These are phyloP conservation scores for Orestias chungarensis DNA, from an alignment of 2,797 vertebrate genomes.

Conservation along the genomic window DNA sequence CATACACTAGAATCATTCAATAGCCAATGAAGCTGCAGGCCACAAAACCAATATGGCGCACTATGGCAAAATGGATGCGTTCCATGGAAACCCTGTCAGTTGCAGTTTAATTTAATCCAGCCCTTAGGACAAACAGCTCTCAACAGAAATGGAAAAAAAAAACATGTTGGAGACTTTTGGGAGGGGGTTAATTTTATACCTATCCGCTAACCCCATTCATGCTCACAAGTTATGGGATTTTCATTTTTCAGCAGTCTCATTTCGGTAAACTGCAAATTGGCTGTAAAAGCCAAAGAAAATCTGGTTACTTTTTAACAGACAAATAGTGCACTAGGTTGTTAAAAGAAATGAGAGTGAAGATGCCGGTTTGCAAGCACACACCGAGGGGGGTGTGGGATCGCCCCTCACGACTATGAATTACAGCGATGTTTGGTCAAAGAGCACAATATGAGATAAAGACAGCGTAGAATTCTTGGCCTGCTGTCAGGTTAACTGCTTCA, in stretches of 20 bases:
- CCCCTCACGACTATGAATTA: constrained; percentile 17
- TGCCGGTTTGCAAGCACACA: constrained; percentile 33
- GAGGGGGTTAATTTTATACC: constrained; percentile 68
- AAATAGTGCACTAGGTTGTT: constrained; percentile 42
- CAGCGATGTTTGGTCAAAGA: constrained; percentile 5
- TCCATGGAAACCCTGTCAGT: constrained; percentile 73
- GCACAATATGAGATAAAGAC: constrained; percentile 60
- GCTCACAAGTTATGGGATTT: constrained; percentile 38
- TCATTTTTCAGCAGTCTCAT: constrained; percentile 45
- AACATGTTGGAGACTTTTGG: constrained; percentile 38
- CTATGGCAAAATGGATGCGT: constrained; percentile 75
- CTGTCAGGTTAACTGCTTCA: constrained; percentile 65
- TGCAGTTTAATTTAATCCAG: constrained; percentile 77
- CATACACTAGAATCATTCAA: constrained; percentile 74
- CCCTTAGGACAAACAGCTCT: constrained; percentile 80
- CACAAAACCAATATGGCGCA: constrained; percentile 74
- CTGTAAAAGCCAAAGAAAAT: constrained; percentile 55
- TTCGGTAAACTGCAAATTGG: constrained; percentile 56
- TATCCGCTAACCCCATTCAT: constrained; percentile 64
- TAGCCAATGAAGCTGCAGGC: constrained; percentile 75
- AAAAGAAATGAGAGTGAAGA: constrained; percentile 31
- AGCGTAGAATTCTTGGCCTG: constrained; percentile 54
- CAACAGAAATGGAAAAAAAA: constrained; percentile 66
- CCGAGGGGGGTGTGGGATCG: not conserved
- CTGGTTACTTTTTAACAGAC: constrained; percentile 53